Percentiles rank a stretch among this genome's conserved stretches.
phyloP scores from a whole-genome alignment of 53 echinoderm and acorn worm genomes.

The Mesocentrotus franciscanus region DNA sequence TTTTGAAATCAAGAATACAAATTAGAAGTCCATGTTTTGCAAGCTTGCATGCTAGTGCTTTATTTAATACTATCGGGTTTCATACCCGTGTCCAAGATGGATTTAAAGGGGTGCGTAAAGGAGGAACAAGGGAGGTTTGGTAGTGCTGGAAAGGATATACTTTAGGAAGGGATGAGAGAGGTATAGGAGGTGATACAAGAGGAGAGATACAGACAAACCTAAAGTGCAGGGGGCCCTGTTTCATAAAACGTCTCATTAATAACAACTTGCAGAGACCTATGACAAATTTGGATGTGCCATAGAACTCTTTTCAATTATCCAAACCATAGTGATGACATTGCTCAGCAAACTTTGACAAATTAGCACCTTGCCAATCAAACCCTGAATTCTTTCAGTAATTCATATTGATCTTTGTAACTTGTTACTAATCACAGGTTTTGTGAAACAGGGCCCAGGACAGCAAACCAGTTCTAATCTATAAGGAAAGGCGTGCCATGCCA shows the following conservation, averaged over 20 bases:
- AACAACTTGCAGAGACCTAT: neutral
- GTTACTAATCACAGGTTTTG: neutral
- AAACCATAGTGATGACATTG: too few relatives aligned
- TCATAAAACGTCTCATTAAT: neutral
- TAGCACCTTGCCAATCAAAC: neutral
- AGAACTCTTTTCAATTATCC: too few relatives aligned
- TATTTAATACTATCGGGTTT: neutral
- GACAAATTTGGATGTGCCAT: neutral
- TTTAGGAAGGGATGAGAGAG: neutral
- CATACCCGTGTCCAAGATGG: neutral
- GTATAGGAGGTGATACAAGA: neutral
- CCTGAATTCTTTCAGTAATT: neutral
- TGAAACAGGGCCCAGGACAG: constrained; percentile 37
- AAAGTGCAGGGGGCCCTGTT: neutral
- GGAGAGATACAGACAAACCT: neutral
- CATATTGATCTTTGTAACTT: neutral
- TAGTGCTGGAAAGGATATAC: neutral
- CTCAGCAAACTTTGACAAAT: too few relatives aligned
- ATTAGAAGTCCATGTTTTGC: too few relatives aligned
- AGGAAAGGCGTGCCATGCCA: constrained; percentile 22
- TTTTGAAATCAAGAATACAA: too few relatives aligned
- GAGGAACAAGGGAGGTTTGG: neutral
- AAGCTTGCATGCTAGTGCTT: too few relatives aligned
- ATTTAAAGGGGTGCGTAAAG: neutral
- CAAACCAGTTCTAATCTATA: constrained; percentile 23